Percentiles rank a stretch among this genome's conserved stretches.
These are phyloP conservation scores for Sceliomorpha sp. DNA, from an alignment of 2,888 invertebrate species.

Conservation along the genomic window DNA sequence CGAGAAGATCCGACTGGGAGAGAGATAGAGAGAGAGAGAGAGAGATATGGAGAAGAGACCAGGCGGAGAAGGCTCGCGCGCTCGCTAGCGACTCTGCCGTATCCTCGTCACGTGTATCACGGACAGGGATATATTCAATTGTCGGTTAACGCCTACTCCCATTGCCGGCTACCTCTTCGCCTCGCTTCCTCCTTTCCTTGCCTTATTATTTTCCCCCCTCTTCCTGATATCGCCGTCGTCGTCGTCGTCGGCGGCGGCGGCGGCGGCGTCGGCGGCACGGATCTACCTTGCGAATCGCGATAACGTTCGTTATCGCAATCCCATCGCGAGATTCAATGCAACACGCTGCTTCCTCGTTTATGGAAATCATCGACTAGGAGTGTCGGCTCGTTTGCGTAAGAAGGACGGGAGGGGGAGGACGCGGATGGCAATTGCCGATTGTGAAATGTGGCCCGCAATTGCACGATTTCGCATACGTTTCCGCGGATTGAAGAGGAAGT, in stretches of 20 bases:
- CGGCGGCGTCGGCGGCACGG: too few relatives aligned
- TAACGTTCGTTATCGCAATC: slow-evolving; percentile 49
- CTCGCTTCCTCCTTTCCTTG: slow-evolving; percentile 46
- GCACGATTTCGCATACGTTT: too few relatives aligned
- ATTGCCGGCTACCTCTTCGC: slow-evolving; percentile 37
- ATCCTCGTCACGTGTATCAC: slow-evolving; percentile 31
- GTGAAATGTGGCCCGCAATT: slow-evolving; percentile 20
- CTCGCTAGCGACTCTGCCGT: slow-evolving; percentile 4
- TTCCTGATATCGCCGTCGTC: slow-evolving; percentile 17
- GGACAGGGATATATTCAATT: slow-evolving; percentile 56
- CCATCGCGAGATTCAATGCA: slow-evolving; percentile 63
- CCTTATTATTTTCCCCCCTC: slow-evolving; percentile 48
- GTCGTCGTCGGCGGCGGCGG: too few relatives aligned
- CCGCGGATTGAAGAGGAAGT: too few relatives aligned
- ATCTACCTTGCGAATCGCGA: slow-evolving; percentile 39
- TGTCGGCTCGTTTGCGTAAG: slow-evolving; percentile 64
- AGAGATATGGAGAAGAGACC: not conserved
- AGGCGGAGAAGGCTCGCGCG: slow-evolving; percentile 9
- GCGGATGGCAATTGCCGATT: slow-evolving; percentile 39
- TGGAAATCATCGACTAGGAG: slow-evolving; percentile 64
- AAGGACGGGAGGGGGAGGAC: slow-evolving; percentile 72
- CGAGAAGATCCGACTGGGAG: too few relatives aligned
- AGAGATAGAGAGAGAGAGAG: too few relatives aligned
- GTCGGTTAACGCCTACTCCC: slow-evolving; percentile 56
- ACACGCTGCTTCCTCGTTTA: slow-evolving; percentile 65